Conservation (phyloP, 2,113 vertebrate species). For the Oreotrochilus melanogaster region DNA sequence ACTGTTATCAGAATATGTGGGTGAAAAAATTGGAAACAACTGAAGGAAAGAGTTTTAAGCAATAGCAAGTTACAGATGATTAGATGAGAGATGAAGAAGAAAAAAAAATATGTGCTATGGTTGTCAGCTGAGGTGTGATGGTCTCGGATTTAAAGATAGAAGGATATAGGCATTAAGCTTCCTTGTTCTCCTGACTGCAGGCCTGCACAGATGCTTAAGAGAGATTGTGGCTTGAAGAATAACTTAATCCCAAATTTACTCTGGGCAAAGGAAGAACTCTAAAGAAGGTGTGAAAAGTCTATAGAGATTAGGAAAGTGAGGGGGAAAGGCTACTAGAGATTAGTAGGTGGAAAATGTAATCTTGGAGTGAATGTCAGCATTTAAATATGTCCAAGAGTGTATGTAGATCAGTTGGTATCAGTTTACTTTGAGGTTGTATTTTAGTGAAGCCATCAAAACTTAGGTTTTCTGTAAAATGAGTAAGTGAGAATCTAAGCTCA, state of each 20-base stretch:
- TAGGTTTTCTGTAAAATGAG: not conserved
- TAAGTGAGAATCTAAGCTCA: not conserved
- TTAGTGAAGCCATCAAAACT: not conserved
- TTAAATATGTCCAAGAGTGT: not conserved
- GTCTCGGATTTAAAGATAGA: not conserved
- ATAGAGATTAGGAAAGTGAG: not conserved
- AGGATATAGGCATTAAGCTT: not conserved
- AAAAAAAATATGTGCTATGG: not conserved
- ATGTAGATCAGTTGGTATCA: fast-evolving
- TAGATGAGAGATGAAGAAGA: not conserved
- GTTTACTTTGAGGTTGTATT: not conserved
- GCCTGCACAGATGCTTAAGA: not conserved
- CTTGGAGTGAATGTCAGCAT: not conserved
- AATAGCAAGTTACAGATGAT: not conserved
- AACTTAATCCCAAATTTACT: not conserved
- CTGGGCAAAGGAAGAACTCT: not conserved
- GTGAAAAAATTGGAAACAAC: not conserved
- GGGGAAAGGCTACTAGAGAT: not conserved
- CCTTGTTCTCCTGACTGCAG: not conserved
- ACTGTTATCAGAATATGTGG: not conserved
- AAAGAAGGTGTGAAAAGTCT: not conserved
- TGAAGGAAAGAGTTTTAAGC: not conserved
- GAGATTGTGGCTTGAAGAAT: not conserved
- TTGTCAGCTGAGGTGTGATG: not conserved
- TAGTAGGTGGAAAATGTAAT: not conserved